Percentiles rank a stretch among this genome's conserved stretches.
These are phyloP conservation scores for Epistrophe eligans DNA, from an alignment of 2,888 invertebrate species.

Conservation along the genomic window DNA sequence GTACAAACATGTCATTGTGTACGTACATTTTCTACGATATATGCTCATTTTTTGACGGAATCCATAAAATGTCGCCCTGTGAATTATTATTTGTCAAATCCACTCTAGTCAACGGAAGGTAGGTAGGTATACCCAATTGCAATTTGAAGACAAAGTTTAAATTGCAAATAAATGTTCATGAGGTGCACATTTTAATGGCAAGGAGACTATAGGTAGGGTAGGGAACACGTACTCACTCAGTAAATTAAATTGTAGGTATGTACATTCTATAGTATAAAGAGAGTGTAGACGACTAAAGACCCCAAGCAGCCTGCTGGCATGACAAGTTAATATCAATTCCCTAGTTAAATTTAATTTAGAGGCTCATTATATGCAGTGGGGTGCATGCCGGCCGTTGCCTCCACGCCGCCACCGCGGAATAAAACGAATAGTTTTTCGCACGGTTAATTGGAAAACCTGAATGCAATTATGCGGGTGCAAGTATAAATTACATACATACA, in stretches of 20 bases:
- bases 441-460: constrained; percentile 60
- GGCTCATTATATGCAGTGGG: constrained; percentile 33
- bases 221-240: background rate
- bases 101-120: background rate
- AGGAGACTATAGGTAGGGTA: background rate
- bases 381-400: background rate
- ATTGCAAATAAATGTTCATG: constrained; percentile 63
- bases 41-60: no score
- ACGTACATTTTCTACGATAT: no score
- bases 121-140: background rate
- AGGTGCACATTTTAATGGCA: constrained; percentile 41
- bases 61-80: background rate
- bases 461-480: constrained; percentile 67
- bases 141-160: constrained; percentile 50
- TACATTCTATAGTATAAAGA: constrained; percentile 18
- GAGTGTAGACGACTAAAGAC: background rate
- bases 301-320: constrained; percentile 16
- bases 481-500: constrained; percentile 1
- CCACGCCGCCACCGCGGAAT: background rate
- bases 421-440: constrained; percentile 38
- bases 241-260: constrained; percentile 33
- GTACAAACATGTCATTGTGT: no score
- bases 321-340: constrained; percentile 27
- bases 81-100: background rate
- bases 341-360: constrained; percentile 50